Conservation (phyloP, 2,113 vertebrate genomes). For the Cheilinus undulatus region DNA sequence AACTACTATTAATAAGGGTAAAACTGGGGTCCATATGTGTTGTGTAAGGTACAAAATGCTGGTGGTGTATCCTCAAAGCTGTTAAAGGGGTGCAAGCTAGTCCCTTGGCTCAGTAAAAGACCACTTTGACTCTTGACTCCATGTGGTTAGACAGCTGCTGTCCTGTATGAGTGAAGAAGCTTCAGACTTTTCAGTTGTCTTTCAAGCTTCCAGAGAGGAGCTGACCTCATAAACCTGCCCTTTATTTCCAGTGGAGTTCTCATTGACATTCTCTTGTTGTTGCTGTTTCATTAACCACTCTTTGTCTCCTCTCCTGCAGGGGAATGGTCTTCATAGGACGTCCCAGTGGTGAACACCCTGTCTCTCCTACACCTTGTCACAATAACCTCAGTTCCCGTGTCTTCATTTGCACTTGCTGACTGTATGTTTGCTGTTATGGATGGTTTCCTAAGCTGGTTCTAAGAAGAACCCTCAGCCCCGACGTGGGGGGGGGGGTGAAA, state of each 20-base stretch:
- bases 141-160: background rate
- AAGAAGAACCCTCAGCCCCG: conserved; percentile 35
- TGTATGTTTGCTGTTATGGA: conserved; percentile 18
- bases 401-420: conserved; percentile 29
- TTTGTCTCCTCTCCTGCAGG: conserved; percentile 48
- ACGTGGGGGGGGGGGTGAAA: background rate
- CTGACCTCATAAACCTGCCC: background rate
- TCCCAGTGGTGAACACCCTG: conserved; percentile 61
- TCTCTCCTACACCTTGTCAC: background rate
- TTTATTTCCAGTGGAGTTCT: too few relatives aligned
- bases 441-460: conserved; percentile 60
- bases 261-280: background rate
- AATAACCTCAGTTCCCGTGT: background rate
- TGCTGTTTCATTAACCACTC: background rate
- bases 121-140: background rate
- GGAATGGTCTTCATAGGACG: conserved; percentile 38
- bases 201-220: too few relatives aligned
- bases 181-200: too few relatives aligned
- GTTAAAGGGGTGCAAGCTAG: too few relatives aligned
- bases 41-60: too few relatives aligned
- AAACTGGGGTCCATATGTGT: too few relatives aligned
- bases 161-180: background rate
- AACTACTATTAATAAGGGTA: too few relatives aligned
- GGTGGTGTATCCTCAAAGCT: too few relatives aligned
- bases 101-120: too few relatives aligned